These are phyloP conservation scores for Drosophila bipectinata DNA, from an alignment of 1,140 invertebrate species.

Conservation along the genomic window DNA sequence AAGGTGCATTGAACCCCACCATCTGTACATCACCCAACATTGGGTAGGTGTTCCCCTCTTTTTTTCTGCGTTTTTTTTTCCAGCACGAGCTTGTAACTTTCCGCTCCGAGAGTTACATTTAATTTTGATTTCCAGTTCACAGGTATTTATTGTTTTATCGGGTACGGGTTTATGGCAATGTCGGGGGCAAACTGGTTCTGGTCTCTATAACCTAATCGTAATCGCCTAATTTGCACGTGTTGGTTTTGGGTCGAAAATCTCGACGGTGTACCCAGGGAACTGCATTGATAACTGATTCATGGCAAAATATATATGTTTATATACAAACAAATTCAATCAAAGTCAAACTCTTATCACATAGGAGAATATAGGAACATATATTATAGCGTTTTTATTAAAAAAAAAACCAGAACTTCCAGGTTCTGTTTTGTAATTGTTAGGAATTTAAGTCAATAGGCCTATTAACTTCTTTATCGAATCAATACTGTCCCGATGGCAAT, in stretches of 20 bases:
- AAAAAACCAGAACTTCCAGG: neutral
- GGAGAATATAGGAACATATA: neutral
- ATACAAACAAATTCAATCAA: neutral
- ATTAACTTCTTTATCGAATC: conserved; percentile 7
- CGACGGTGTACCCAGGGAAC: neutral
- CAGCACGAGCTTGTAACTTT: conserved; percentile 13
- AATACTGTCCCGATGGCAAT: conserved; percentile 1
- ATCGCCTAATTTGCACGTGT: conserved; percentile 14
- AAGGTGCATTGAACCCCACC: conserved; percentile 24
- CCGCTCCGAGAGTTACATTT: conserved; percentile 2
- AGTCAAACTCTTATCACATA: conserved; percentile 5
- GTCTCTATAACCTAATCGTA: neutral
- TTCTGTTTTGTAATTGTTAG: neutral
- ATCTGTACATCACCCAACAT: neutral
- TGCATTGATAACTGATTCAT: neutral
- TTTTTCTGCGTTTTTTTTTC: neutral
- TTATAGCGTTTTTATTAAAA: neutral
- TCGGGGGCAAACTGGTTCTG: conserved; percentile 4
- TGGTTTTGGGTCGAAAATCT: neutral
- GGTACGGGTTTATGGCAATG: neutral
- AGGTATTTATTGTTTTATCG: conserved; percentile 21
- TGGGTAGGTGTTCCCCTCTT: neutral
- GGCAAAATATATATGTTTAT: too few species aligned
- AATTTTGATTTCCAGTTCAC: conserved; percentile 6
- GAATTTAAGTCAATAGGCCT: too few species aligned